Evolutionary conservation across 2,797 vertebrate species (phyloP), one percentile per base, ranked within the genome.

Genomic region (Sciurus carolinensis): DNA sequence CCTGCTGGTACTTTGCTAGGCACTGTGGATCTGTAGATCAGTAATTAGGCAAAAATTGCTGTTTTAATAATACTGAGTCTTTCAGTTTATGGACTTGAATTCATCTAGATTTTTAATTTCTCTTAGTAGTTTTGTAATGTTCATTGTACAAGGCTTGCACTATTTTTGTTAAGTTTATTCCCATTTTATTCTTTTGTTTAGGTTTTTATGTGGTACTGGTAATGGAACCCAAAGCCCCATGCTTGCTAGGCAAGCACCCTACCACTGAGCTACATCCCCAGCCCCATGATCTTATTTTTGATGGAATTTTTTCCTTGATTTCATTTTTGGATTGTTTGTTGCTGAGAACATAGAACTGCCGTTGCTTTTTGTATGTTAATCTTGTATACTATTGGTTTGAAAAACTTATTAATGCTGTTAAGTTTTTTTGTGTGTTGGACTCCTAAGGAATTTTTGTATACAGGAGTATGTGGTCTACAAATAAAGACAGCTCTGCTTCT

Each of bases 91-190:
- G 30, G 24, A 50, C 50, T 42, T 91, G 15, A 87, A 39, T 91
- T 85, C 76, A 73, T 66, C 82, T 69, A 82, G 33, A 59, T 57
- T 39, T 87, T 77, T 52, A 42, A 33, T 92, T 92, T 76, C 72
- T 81, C 50, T 75, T 67, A 20, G 50, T 67, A 33, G 8, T 87
- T 90, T 86, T 82, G 5, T 81, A 59, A 80, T 87, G 82, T 92
- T 83, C 62, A n/a, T 6, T 73, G 33, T 87, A 67, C 1, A 88
- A 62, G 9, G 4, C 47, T 91, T 87, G 30, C 8, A 80, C 44
- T 66, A 28, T 44, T 52, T 66, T 84, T 84, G 50, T 80, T 50
- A 90, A 52, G 59, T 50, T 50, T 85, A 50, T 77, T 83, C 79
- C 17, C n/a, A 26, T 26, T 81, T 80, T 6, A 11, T 71, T 47